Percentiles rank a stretch among this genome's conserved stretches.
phyloP scores from a whole-genome alignment of 2,888 invertebrate species.

The Coleophora flavipennella region DNA sequence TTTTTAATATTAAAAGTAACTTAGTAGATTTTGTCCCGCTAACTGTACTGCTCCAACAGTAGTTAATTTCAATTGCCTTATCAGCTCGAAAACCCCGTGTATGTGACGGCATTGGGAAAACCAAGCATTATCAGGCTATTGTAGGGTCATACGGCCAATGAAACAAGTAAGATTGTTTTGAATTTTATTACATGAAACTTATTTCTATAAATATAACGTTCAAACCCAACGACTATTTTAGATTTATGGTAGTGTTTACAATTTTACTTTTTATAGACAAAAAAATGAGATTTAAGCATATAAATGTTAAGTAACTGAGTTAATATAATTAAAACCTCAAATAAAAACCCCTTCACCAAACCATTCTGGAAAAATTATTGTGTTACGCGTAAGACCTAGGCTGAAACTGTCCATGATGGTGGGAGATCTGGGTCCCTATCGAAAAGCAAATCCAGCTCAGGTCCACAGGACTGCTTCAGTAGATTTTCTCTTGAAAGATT shows the following conservation, averaged over 20 bases:
- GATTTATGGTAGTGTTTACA: not conserved
- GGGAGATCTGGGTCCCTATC: not conserved
- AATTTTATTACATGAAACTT: not conserved
- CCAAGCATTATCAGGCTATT: not conserved
- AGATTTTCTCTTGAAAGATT: not conserved
- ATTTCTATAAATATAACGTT: not conserved
- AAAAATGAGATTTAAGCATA: not conserved
- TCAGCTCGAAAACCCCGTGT: not conserved
- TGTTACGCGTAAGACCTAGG: not conserved
- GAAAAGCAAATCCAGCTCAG: not conserved
- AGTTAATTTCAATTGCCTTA: not conserved
- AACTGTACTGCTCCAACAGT: not conserved
- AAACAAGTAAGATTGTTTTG: not conserved
- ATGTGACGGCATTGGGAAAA: not conserved
- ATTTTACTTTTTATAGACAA: not conserved
- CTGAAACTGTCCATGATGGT: not conserved
- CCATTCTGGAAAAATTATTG: not conserved
- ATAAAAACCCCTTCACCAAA: not conserved
- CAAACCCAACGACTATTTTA: not conserved
- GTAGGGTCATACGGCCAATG: not conserved
- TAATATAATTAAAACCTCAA: not conserved
- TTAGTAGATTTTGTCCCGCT: not conserved
- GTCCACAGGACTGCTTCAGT: not conserved
- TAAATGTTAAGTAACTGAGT: not conserved
- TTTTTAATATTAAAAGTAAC: not conserved